These are phyloP conservation scores for Apeltes quadracus DNA, from an alignment of 2,113 vertebrate genomes.

Conservation along the genomic window DNA sequence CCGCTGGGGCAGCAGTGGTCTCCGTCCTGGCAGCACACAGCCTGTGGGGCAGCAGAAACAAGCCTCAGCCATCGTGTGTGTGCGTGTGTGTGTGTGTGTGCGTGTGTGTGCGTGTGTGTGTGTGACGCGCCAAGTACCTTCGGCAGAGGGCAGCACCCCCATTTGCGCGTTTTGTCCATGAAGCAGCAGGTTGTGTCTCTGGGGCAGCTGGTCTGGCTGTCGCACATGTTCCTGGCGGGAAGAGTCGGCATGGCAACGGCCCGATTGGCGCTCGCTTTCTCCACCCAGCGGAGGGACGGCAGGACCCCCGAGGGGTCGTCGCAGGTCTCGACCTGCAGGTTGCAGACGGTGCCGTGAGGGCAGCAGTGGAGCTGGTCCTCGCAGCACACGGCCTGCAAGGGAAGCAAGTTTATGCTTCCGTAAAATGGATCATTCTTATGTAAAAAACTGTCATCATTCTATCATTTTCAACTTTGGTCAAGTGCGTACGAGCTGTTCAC, in stretches of 20 bases:
- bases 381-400: conserved; percentile 80
- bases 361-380: conserved; percentile 81
- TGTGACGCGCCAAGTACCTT: conserved; percentile 34
- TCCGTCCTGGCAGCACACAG: conserved; percentile 77
- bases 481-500: too few relatives aligned
- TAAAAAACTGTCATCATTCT: too few relatives aligned
- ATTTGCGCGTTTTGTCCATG: conserved; percentile 64
- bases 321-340: conserved; percentile 64
- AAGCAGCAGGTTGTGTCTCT: conserved; percentile 80
- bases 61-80: too few relatives aligned
- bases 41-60: conserved; percentile 45
- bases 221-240: conserved; percentile 59
- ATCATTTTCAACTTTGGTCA: too few relatives aligned
- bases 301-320: conserved; percentile 38
- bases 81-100: too few relatives aligned
- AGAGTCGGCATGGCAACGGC: neutral
- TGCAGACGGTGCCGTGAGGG: conserved; percentile 79
- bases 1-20: conserved; percentile 79
- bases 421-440: neutral
- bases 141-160: conserved; percentile 85
- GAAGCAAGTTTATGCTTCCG: neutral
- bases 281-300: conserved; percentile 30
- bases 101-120: too few relatives aligned
- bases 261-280: conserved; percentile 23
- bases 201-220: conserved; percentile 77